A percentile compares a stretch with the other conserved stretches of the same genome.
Conservation (phyloP, 30 jellyfish, hydroid and myxozoan species). For the Hydractinia symbiolongicarpus region DNA sequence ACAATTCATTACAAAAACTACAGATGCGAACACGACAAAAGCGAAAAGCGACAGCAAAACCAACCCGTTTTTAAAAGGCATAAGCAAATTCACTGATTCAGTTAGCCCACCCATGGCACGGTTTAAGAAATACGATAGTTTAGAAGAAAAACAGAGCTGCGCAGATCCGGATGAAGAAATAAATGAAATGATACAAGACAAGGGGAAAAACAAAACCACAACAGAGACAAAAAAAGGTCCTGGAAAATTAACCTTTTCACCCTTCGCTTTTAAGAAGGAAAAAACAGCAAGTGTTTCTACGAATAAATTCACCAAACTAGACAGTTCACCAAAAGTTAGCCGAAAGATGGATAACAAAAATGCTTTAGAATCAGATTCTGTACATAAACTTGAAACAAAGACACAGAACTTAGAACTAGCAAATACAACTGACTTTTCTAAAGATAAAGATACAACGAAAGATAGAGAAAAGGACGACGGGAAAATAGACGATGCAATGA, state of each 20-base stretch:
- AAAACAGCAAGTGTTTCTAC: too few relatives aligned
- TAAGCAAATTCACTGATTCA: not conserved
- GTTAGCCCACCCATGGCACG: not conserved
- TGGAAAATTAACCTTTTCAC: too few relatives aligned
- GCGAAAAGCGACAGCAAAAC: too few relatives aligned
- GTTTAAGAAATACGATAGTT: not conserved
- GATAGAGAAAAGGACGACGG: not conserved
- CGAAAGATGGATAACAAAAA: too few relatives aligned
- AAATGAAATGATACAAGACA: not conserved
- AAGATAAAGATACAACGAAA: not conserved
- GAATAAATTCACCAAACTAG: too few relatives aligned
- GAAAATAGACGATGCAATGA: too few relatives aligned
- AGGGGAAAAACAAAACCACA: not conserved
- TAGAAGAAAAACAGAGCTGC: not conserved
- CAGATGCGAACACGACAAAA: too few relatives aligned
- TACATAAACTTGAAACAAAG: not conserved
- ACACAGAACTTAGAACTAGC: not conserved
- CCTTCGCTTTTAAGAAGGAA: too few relatives aligned
- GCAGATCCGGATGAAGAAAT: constrained; percentile 2
- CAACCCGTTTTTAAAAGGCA: not conserved
- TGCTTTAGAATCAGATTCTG: not conserved
- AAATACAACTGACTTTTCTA: not conserved
- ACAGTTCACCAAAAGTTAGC: too few relatives aligned
- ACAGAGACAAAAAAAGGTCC: not conserved
- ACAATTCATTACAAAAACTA: too few relatives aligned